A percentile compares a stretch with the other conserved stretches of the same genome.
Conservation (phyloP, 2,113 vertebrate species). For the Carassius auratus region DNA sequence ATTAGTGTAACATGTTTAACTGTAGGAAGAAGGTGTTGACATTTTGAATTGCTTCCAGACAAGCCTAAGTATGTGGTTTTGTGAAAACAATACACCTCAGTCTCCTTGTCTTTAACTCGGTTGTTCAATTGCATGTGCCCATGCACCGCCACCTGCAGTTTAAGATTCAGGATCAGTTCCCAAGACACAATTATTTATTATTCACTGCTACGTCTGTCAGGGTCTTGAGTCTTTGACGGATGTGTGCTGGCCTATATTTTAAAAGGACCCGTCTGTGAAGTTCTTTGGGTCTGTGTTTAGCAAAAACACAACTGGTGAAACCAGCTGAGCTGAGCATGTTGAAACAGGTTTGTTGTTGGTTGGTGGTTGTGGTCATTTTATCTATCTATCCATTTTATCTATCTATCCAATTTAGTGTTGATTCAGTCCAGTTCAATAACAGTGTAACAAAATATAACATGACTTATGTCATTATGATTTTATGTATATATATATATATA, state of each 20-base stretch:
- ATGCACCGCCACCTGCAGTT: background rate
- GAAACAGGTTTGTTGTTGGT: background rate
- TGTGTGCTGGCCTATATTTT: background rate
- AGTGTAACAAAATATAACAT: no score
- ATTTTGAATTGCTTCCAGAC: background rate
- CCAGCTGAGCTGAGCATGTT: background rate
- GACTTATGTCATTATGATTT: no score
- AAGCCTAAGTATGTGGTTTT: background rate
- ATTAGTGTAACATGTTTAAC: background rate
- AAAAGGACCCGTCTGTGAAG: background rate
- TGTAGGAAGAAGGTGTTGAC: background rate
- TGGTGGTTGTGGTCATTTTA: background rate
- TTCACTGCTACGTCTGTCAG: background rate
- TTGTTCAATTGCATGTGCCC: background rate
- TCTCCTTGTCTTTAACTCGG: background rate
- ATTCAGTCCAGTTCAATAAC: no score
- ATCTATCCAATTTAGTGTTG: background rate
- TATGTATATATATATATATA: no score
- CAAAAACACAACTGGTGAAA: background rate
- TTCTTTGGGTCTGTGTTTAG: background rate
- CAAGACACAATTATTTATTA: background rate
- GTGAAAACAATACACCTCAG: background rate
- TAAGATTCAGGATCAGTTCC: background rate
- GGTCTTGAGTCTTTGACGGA: background rate
- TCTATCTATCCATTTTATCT: background rate